Evolutionary conservation across 2,113 vertebrate genomes (phyloP).

Genomic region (Sterrhoptilus dennistouni): DNA sequence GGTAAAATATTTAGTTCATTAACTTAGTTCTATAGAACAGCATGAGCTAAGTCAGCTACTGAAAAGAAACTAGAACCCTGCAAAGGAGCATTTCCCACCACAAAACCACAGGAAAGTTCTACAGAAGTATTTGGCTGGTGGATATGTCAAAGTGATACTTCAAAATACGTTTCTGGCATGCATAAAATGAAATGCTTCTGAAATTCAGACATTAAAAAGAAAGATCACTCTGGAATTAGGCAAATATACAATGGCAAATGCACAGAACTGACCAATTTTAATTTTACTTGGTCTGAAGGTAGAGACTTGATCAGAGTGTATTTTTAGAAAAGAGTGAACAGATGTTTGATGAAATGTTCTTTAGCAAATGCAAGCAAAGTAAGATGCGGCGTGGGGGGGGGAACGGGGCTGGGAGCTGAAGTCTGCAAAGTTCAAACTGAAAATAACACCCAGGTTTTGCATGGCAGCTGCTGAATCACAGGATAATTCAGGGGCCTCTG

Average conservation of each 20-base stretch:
- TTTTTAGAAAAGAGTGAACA: slow-evolving; percentile 17
- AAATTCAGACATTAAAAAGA: background rate
- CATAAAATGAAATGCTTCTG: background rate
- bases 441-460: background rate
- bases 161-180: background rate
- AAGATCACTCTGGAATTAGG: background rate
- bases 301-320: background rate
- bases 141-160: background rate
- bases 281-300: background rate
- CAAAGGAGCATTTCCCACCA: background rate
- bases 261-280: background rate
- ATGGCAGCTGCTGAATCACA: background rate
- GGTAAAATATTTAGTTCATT: background rate
- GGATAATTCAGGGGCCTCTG: background rate
- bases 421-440: slow-evolving; percentile 26
- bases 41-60: background rate
- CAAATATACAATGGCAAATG: background rate
- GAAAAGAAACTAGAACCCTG: background rate
- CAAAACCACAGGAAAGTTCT: background rate
- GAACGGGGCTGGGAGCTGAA: background rate
- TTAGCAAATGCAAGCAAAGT: background rate
- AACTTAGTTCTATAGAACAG: background rate
- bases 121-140: background rate
- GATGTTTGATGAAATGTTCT: slow-evolving; percentile 10
- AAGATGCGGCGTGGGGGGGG: background rate